Base-by-base conservation (phyloP, 2,113 vertebrate species). In the Guaruba guarouba region DNA sequence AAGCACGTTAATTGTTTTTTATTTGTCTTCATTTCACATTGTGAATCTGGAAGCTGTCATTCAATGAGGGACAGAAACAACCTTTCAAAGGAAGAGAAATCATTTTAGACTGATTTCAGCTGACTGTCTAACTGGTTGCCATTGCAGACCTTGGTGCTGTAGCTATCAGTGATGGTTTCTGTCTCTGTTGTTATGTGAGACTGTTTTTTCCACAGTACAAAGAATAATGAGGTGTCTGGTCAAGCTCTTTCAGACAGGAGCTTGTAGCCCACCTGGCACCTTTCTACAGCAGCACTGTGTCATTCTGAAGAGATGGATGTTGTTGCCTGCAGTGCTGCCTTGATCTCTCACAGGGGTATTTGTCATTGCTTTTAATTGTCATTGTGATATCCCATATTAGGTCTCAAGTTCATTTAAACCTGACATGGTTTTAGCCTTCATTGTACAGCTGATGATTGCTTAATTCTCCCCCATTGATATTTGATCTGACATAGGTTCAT, bases 341-440 rank as follows among this genome's bases (percentile, higher is more conserved):
- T 66, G 33, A 23, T 62, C 8, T 27, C 28, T 83, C 52, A 39
- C 44, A 77, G 17, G 14, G 33, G 4, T 14, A 12, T 69, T 79
- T 79, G 48, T 35, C n/a, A 31, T 70, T 84, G 37, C 48, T 48
- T 8, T 84, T 69, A 6, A 33, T 24, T 88, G 23, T 80, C 63
- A 73, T 5, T 73, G 27, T 0, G 0, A 49, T 52, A 66, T 62
- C 33, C 22, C 11, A 0, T 62, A 57, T n/a, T 33, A 43, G 33
- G 35, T n/a, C 39, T 77, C 7, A 7, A 22, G 39, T 83, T 67
- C 10, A 27, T 84, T 88, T 68, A 74, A 73, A 57, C 29, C 6
- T 73, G 44, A 73, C 13, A 12, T 10, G 16, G 19, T 14, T 23
- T 73, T 22, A 52, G 19, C 19, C 16, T 66, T 86, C 41, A 23